Evolutionary conservation across 2,113 vertebrate genomes (phyloP).

Genomic region (Psephotus haematonotus): DNA sequence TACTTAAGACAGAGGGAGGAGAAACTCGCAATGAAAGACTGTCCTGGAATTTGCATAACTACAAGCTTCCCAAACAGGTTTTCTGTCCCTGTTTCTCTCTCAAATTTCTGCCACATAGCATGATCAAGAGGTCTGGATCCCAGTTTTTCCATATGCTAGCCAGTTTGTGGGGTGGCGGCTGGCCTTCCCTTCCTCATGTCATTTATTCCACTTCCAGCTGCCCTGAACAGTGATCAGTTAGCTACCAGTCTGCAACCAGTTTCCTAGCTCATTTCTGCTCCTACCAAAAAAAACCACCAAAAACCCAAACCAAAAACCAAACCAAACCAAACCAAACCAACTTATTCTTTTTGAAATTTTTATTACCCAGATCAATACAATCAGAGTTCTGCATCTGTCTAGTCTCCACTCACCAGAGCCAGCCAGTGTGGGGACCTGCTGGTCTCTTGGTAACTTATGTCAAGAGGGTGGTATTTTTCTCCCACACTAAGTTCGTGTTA

Average conservation of each 20-base stretch:
- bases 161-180: neutral
- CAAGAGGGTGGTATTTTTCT: neutral
- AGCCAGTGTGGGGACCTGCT: neutral
- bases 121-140: neutral
- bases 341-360: slow-evolving; percentile 49
- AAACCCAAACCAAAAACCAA: neutral
- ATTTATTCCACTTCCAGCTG: slow-evolving; percentile 23
- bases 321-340: neutral
- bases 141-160: neutral
- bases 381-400: slow-evolving; percentile 32
- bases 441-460: neutral
- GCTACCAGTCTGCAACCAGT: slow-evolving; percentile 1
- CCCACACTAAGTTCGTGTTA: neutral
- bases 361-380: slow-evolving; percentile 58
- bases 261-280: slow-evolving; percentile 25
- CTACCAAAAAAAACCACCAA: neutral
- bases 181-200: neutral
- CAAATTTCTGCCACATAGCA: neutral
- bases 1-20: neutral
- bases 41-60: neutral
- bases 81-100: neutral
- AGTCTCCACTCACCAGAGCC: slow-evolving; percentile 3
- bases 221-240: slow-evolving; percentile 15
- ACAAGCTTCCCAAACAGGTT: neutral
- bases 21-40: neutral